Evolutionary conservation across 2,113 vertebrate genomes (phyloP), one percentile per base, ranked within the genome.

Genomic region (Anthoscopus minutus): DNA sequence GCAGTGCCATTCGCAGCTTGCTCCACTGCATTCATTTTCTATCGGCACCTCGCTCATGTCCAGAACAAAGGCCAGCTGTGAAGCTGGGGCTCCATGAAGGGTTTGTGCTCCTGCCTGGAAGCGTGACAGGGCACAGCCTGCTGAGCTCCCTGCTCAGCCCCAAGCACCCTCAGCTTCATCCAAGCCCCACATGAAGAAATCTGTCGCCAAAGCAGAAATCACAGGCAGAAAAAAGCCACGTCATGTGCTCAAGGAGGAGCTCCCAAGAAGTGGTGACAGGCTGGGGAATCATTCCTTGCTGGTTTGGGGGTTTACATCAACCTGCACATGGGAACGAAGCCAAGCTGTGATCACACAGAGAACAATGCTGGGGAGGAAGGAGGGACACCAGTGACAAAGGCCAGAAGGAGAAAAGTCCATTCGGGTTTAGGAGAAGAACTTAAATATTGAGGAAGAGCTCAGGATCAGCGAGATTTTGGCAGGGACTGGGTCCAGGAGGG

Each of bases 21-120:
- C n/a, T 3, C 2, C 0, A 0, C 3, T 20, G 19, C 38, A 17
- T 50, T 24, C 2, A 14, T 37, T 25, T 15, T 8, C 15, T 9
- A 6, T 14, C 10, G 23, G 27, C 35, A 11, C 38, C 30, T 56
- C 16, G 5, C 13, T 28, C 20, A 4, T 4, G 45, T 0, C 38
- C 13, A 20, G 56, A 30, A n/a, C 27, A 53, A 84, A 37, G 11
- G 6, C 22, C 76, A 40, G 58, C 6, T 1, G 25, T 30, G 10
- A 9, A 16, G 18, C 28, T 22, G 74, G 21, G 50, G 56, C 1
- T 8, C 22, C 15, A 3, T 2, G 28, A 1, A 50, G 56, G 70
- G 7, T 11, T 27, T 19, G 6, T 9, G 7, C 22, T 25, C 13
- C 19, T 0, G 1, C 48, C 65, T 2, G 33, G 38, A 16, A 18